A percentile compares a stretch with the other conserved stretches of the same genome.
Evolutionary conservation across 2,797 vertebrate genomes (phyloP).

Genomic region (Enteromius paludinosus): DNA sequence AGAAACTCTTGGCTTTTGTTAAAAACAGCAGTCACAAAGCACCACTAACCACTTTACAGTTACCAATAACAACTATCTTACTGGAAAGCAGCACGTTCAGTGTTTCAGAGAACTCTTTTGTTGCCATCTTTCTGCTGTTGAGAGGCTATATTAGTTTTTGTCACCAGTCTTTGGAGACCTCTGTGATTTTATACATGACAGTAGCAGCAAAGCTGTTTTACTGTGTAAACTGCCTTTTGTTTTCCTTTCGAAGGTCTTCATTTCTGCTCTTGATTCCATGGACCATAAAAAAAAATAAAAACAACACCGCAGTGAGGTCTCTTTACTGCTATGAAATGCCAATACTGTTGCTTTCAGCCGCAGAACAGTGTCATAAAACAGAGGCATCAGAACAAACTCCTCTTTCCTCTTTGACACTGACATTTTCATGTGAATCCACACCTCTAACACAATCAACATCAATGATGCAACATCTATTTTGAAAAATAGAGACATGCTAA

Average conservation of each 20-base stretch:
- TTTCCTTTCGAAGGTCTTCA: conserved; percentile 4
- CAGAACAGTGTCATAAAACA: conserved; percentile 22
- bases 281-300: conserved; percentile 17
- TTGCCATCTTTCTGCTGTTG: conserved; percentile 23
- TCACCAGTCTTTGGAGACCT: conserved; percentile 14
- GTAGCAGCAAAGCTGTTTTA: conserved; percentile 19
- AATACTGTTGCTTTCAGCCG: conserved; percentile 4
- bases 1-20: neutral
- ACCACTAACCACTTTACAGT: conserved; percentile 4
- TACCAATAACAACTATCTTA: conserved; percentile 27
- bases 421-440: conserved; percentile 17
- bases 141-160: conserved; percentile 26
- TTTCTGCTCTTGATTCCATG: neutral
- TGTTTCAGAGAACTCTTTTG: conserved; percentile 1
- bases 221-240: conserved; percentile 23
- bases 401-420: conserved; percentile 25
- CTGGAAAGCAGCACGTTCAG: neutral
- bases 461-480: neutral
- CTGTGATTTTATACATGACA: conserved; percentile 17
- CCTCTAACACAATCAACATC: conserved; percentile 15
- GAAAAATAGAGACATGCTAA: conserved; percentile 1
- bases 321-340: conserved; percentile 9
- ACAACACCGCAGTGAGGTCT: conserved; percentile 10
- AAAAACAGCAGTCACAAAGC: conserved; percentile 12
- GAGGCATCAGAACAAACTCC: neutral